Evolutionary conservation across 2,888 invertebrate genomes (phyloP).

Genomic region (Cryptocephalus primarius): DNA sequence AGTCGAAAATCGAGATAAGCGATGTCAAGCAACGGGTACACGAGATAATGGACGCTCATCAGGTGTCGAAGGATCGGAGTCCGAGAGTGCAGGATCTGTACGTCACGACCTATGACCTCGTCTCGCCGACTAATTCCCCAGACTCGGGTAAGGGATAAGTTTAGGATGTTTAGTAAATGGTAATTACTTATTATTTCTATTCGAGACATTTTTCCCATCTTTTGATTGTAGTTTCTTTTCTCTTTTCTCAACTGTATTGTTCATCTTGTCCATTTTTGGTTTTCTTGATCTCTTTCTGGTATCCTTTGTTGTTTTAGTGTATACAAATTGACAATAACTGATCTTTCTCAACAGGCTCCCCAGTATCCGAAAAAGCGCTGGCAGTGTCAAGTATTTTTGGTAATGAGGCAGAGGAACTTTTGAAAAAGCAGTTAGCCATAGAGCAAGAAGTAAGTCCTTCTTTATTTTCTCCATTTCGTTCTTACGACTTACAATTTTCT

Average conservation of each 20-base stretch:
- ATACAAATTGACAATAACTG: background rate
- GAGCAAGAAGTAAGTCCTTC: conserved; percentile 46
- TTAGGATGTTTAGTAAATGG: too few species aligned
- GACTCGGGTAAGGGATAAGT: conserved; percentile 23
- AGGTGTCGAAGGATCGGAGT: conserved; percentile 25
- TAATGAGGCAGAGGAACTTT: conserved; percentile 49
- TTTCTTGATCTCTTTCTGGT: too few species aligned
- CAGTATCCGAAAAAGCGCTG: conserved; percentile 7
- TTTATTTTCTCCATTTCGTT: background rate
- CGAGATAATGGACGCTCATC: conserved; percentile 31
- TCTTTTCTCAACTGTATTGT: too few species aligned
- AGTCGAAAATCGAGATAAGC: conserved; percentile 4
- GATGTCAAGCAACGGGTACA: conserved; percentile 32
- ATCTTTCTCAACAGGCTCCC: conserved; percentile 15
- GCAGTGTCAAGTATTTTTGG: conserved; percentile 23
- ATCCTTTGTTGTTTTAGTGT: background rate
- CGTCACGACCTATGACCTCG: conserved; percentile 32
- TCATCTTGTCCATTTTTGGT: too few species aligned
- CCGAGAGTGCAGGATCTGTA: conserved; percentile 33
- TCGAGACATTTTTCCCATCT: background rate
- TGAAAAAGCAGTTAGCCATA: conserved; percentile 50
- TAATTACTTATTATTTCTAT: background rate
- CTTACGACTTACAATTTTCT: background rate
- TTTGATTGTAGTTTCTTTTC: too few species aligned
- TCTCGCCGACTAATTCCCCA: conserved; percentile 24